phyloP scores from a whole-genome alignment of 1,140 invertebrate species.

The Coenobita brevimanus region DNA sequence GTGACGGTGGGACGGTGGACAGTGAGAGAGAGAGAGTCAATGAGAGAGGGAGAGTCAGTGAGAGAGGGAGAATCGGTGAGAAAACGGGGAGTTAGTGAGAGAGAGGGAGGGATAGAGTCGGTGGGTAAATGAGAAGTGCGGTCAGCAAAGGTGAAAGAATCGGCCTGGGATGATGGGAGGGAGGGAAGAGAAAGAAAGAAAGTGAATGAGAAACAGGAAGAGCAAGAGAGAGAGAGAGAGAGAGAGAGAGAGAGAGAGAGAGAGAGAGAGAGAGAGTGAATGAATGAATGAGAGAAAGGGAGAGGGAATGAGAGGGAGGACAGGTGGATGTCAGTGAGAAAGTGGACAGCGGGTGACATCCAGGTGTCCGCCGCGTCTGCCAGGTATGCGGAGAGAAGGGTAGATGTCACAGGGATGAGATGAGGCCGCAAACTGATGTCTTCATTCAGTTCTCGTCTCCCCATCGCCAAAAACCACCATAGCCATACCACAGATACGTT shows the following conservation, averaged over 20 bases:
- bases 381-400: neutral
- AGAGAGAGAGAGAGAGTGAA: neutral
- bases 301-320: neutral
- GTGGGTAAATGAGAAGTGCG: neutral
- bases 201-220: too few relatives aligned
- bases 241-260: slow-evolving; percentile 12
- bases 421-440: too few relatives aligned
- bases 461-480: too few relatives aligned
- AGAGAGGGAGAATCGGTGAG: neutral
- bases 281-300: too few relatives aligned
- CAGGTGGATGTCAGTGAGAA: neutral
- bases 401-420: neutral
- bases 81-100: neutral
- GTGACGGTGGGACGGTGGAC: neutral
- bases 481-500: too few relatives aligned
- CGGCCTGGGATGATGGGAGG: too few relatives aligned
- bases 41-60: neutral
- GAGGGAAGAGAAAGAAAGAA: too few relatives aligned
- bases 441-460: too few relatives aligned
- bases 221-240: slow-evolving; percentile 2
- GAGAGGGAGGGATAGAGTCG: neutral
- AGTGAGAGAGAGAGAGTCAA: neutral
- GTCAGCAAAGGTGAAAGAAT: too few relatives aligned
- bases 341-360: neutral
- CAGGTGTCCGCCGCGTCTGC: neutral